Base-by-base conservation (phyloP, 2,797 vertebrate species). In the Ambastaia sidthimunki region DNA sequence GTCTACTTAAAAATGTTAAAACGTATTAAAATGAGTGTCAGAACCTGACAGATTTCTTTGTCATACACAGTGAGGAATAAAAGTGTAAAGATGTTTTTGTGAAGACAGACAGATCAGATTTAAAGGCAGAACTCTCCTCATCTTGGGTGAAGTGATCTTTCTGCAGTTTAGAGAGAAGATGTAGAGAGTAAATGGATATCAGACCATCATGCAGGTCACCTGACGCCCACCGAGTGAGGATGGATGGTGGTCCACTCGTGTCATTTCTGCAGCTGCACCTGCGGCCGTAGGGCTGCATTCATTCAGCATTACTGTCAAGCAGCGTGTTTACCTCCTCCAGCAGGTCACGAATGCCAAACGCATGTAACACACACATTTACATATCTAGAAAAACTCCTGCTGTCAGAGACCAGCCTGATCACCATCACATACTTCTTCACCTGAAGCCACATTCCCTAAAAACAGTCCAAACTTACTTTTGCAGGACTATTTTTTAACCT, bases 171-270 rank as follows among this genome's bases (percentile, higher is more conserved):
- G 9, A 21, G n/a, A 78, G 50, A 80, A 67, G 71, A 54, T 28
- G 25, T 37, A 79, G 62, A 63, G 34, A 74, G 57, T 34, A 63
- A 82, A 66, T n/a, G 72, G 55, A 65, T 74, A 68, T 60, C 21
- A 63, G 69, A 55, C 37, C 70, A 83, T 77, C 70, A 66, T 63
- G 72, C 31, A 47, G 74, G 65, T 68, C 74, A 76, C 37, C 21
- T 28, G 52, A 18, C 65, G 16, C 74, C 74, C 74, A 76, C 74
- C 68, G 37, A 15, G 19, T 57, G 63, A 92, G 89, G 88, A 93
- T 92, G 89, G 90, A 93, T 91, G 88, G 91, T 85, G 88, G 92
- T 93, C 93, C 91, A 89, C 90, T 88, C 89, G 83, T 74, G 57
- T 80, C 50, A 59, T 81, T 63, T 55, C 19, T 59, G 34, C 60